Base-by-base conservation (phyloP, 1,140 invertebrate genomes). In the Drosophila repleta region DNA sequence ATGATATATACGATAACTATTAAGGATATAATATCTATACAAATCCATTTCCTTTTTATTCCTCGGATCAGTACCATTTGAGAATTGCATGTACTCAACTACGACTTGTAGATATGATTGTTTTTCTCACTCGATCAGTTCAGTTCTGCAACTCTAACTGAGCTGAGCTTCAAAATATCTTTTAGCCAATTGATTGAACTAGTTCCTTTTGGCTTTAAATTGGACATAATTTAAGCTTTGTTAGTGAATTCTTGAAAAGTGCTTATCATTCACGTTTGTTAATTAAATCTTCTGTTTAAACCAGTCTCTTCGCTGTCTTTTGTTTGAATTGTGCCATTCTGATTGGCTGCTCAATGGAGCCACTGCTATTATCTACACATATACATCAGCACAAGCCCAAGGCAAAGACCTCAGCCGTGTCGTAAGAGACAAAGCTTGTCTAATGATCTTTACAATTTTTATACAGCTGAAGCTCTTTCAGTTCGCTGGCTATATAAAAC, bases 381-480 rank as follows among this genome's bases (percentile, higher is more conserved):
- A 37, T 39, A 32, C 39, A 56, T 35, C 52, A 51, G 46, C 15
- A 20, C 7, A 11, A 18, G 37, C 52, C 46, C 35, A 51, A 71
- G 53, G 26, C 68, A 65, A 71, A 57, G 51, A 53, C 17, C 51
- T 53, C 17, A 45, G 39, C 15, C 39, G 24, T 65, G 61, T 65
- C 61, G 68, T 55, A 70, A 64, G 43, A 56, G 43, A 64, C 51
- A 64, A 49, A 64, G 53, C 60, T 75, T 77, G 62, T 70, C 68
- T 85, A 85, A 84, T 84, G 81, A 85, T 84, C 72, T 69, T 55
- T 41, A 37, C 52, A 67, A 82, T 64, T 75, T 73, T 57, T 79
- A 43, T 37, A 64, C 79, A 61, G 68, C 61, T 53, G 63, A 57
- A 53, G 53, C 64, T 48, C 48, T 46, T 35, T 49, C 62, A 26